These are phyloP conservation scores for Cryptoleucopteryx plumbea DNA, from an alignment of 2,113 vertebrate species.

Conservation along the genomic window DNA sequence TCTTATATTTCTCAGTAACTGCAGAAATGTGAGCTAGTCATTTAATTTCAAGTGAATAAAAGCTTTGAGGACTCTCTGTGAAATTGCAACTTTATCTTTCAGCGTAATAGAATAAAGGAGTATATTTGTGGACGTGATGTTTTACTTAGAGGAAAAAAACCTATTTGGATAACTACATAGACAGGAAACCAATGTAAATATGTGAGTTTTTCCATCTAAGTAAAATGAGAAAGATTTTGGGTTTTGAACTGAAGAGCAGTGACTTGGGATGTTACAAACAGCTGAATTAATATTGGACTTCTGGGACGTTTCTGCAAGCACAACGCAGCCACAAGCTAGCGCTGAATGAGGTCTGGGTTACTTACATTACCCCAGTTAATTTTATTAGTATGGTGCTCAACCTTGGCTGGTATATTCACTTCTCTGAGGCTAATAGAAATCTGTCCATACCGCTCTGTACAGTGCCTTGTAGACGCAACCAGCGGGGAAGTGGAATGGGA, in stretches of 20 bases:
- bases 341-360: not conserved
- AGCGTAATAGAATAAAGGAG: not conserved
- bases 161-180: not conserved
- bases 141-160: not conserved
- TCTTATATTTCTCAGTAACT: conserved; percentile 62
- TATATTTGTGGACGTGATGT: conserved; percentile 35
- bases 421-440: not conserved
- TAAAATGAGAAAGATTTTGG: conserved; percentile 5
- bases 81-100: conserved; percentile 21
- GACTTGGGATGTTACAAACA: not conserved
- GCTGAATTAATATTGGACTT: conserved; percentile 9
- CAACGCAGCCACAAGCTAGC: not conserved
- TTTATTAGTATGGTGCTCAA: not conserved
- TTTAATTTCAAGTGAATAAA: conserved; percentile 22
- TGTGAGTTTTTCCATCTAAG: not conserved
- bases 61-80: conserved; percentile 2
- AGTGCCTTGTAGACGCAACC: not conserved
- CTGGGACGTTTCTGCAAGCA: not conserved
- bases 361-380: not conserved
- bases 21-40: conserved; percentile 45
- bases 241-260: not conserved
- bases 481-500: not conserved
- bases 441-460: fast-evolving
- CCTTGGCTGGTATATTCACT: not conserved
- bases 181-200: not conserved